These are phyloP conservation scores for Odontesthes bonariensis DNA, from an alignment of 2,113 vertebrate genomes.

Conservation along the genomic window DNA sequence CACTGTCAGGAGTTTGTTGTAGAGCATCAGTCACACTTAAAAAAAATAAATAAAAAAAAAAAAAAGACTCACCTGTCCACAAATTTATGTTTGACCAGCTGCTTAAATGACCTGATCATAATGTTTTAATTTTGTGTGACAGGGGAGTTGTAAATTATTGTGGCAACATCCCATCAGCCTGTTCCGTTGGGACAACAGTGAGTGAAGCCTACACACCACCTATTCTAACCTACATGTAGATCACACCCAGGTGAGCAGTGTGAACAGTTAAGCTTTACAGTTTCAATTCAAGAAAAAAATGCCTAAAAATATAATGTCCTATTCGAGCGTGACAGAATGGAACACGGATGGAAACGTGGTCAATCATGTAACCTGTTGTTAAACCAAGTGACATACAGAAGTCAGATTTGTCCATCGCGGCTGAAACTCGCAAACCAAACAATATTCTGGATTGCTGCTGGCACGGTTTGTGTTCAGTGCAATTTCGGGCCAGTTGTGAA, in stretches of 20 bases:
- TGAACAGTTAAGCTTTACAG: too few relatives aligned
- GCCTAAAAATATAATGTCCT: too few relatives aligned
- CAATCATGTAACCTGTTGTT: too few relatives aligned
- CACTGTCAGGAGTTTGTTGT: conserved; percentile 3
- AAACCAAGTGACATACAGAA: not conserved
- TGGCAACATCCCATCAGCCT: too few relatives aligned
- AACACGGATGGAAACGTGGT: too few relatives aligned
- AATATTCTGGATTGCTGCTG: not conserved
- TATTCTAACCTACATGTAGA: not conserved
- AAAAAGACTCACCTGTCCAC: not conserved
- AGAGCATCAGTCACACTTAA: not conserved
- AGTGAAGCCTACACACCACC: too few relatives aligned
- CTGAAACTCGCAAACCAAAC: not conserved
- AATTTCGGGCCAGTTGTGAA: conserved; percentile 6
- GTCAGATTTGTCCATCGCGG: too few relatives aligned
- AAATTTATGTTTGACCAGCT: not conserved
- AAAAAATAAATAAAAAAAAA: too few relatives aligned
- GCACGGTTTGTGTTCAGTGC: not conserved
- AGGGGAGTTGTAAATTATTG: too few relatives aligned
- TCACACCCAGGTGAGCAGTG: not conserved
- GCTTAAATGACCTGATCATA: not conserved
- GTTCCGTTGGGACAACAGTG: too few relatives aligned
- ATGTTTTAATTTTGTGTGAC: not conserved
- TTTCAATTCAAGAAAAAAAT: too few relatives aligned
- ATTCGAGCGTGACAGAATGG: too few relatives aligned